Percentiles rank a stretch among this genome's conserved stretches.
Evolutionary conservation across 2,113 vertebrate genomes (phyloP).

Genomic region (Sterna hirundo): DNA sequence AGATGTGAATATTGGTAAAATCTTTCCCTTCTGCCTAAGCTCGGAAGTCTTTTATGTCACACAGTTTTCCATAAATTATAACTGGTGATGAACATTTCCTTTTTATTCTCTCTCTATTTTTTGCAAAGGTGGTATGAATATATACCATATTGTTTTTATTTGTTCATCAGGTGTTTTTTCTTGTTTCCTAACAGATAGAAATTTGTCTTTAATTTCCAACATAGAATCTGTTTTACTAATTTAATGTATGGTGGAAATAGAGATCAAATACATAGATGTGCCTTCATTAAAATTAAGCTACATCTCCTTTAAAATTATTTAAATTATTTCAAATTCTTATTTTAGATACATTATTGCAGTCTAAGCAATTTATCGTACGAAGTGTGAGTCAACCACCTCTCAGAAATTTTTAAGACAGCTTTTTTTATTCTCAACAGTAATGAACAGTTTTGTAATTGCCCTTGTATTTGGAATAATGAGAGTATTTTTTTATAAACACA

Average conservation of each 20-base stretch:
- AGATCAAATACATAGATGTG: neutral
- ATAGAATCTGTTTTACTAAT: neutral
- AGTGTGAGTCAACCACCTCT: rapidly evolving
- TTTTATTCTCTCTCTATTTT: neutral
- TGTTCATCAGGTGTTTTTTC: neutral
- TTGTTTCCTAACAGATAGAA: neutral
- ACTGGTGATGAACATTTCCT: neutral
- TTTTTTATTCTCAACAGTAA: neutral
- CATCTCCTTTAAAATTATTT: neutral
- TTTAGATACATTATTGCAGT: neutral
- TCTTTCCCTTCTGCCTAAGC: neutral
- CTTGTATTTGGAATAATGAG: neutral
- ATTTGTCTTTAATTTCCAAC: neutral
- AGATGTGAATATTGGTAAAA: neutral
- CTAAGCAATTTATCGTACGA: neutral
- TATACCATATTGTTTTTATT: neutral
- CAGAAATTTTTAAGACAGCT: neutral
- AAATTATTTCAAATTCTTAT: neutral
- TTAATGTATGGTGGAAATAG: neutral
- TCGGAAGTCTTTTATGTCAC: neutral
- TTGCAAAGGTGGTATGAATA: neutral
- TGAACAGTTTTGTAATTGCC: neutral
- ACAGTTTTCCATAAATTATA: neutral
- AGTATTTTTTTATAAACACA: neutral
- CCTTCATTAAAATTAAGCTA: neutral